phyloP scores from a whole-genome alignment of 2,113 vertebrate species.

The Glaucidium brasilianum region DNA sequence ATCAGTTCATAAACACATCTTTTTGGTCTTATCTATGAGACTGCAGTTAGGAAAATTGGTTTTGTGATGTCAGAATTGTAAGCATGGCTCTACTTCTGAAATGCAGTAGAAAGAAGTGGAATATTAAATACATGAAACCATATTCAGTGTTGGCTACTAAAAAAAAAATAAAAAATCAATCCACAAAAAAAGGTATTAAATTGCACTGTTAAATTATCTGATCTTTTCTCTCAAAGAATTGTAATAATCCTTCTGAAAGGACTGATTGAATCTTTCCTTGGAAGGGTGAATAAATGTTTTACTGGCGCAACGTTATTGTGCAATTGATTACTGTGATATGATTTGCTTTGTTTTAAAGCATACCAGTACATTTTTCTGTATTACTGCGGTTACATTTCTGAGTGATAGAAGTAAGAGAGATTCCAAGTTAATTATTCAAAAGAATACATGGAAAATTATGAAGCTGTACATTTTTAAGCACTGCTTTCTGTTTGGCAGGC shows the following conservation, averaged over 20 bases:
- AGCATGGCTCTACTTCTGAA: background rate
- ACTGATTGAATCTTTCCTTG: background rate
- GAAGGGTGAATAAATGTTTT: background rate
- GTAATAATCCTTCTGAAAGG: background rate
- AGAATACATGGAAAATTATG: background rate
- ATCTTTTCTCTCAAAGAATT: background rate
- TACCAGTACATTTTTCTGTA: background rate
- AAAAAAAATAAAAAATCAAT: background rate
- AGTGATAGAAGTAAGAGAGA: background rate
- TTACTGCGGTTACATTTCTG: background rate
- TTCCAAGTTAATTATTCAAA: background rate
- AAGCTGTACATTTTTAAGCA: background rate
- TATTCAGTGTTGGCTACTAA: background rate
- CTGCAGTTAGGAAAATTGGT: background rate
- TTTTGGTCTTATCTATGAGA: background rate
- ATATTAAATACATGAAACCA: background rate
- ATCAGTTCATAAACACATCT: background rate
- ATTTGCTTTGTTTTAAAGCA: background rate
- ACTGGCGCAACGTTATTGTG: background rate
- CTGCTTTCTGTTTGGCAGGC: slow-evolving; percentile 51
- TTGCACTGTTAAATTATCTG: background rate
- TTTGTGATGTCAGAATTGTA: background rate
- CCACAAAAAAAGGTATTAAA: background rate
- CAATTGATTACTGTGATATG: background rate
- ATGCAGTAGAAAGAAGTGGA: background rate